These are phyloP conservation scores for Corythornis leucogaster DNA, from an alignment of 2,797 vertebrate genomes.

Conservation along the genomic window DNA sequence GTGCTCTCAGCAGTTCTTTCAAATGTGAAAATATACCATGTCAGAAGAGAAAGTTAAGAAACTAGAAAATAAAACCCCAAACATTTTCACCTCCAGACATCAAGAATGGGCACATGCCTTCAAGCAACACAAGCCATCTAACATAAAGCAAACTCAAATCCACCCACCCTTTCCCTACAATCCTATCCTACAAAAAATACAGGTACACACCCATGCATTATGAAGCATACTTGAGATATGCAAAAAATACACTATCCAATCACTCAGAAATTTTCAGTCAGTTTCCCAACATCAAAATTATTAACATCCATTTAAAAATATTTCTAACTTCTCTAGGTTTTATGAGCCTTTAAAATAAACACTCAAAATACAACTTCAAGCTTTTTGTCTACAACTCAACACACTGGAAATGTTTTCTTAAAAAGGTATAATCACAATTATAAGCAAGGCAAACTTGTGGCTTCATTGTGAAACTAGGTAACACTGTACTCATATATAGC, in stretches of 20 bases:
- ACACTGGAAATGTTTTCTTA: neutral
- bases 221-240: neutral
- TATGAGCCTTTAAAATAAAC: neutral
- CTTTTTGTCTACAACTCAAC: neutral
- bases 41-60: neutral
- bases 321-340: neutral
- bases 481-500: accelerated
- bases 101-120: neutral
- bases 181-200: neutral
- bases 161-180: accelerated
- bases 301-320: neutral
- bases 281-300: neutral
- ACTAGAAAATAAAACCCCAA: neutral
- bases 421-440: neutral
- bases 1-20: no score
- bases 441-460: neutral
- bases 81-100: neutral
- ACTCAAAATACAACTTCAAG: neutral
- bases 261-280: neutral
- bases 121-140: neutral
- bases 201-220: accelerated
- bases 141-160: neutral
- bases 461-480: neutral
- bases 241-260: neutral
- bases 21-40: no score